A percentile compares a stretch with the other conserved stretches of the same genome.
phyloP scores from a whole-genome alignment of 2,888 invertebrate species.

The Scaptomyza flava region DNA sequence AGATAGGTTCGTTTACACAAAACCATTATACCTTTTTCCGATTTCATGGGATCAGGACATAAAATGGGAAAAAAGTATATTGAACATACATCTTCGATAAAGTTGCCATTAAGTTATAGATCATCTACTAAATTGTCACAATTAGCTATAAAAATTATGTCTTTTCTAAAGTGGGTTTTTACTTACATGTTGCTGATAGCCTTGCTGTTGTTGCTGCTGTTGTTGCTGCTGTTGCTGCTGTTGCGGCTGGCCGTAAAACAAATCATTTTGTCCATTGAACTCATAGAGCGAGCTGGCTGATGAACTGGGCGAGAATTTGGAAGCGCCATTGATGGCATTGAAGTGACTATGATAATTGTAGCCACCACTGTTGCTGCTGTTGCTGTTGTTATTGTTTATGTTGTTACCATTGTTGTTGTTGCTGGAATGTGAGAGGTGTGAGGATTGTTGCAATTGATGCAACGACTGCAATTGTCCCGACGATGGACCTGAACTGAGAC shows the following conservation, averaged over 20 bases:
- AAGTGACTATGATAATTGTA: slow-evolving; percentile 84
- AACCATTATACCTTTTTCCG: no score
- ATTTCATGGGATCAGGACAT: no score
- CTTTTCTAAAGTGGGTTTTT: not conserved
- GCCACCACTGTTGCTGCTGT: slow-evolving; percentile 60
- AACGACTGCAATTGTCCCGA: slow-evolving; percentile 61
- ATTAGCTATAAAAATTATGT: no score
- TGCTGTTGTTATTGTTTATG: slow-evolving; percentile 29
- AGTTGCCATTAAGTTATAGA: no score
- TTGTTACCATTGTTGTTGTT: slow-evolving; percentile 26
- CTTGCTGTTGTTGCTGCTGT: slow-evolving; percentile 69
- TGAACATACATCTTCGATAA: no score
- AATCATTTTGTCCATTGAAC: slow-evolving; percentile 74
- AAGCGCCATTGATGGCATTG: slow-evolving; percentile 77
- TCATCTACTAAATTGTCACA: no score
- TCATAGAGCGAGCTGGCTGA: slow-evolving; percentile 83
- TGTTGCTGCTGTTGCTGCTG: slow-evolving; percentile 70
- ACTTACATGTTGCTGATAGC: slow-evolving; percentile 81
- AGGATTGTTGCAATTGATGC: slow-evolving; percentile 38
- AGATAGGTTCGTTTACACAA: no score
- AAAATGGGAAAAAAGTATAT: no score
- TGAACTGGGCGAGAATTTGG: slow-evolving; percentile 78
- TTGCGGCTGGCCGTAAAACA: slow-evolving; percentile 64
- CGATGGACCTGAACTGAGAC: slow-evolving; percentile 51
- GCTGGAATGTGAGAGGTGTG: slow-evolving; percentile 40